Evolutionary conservation across 2,888 invertebrate species (phyloP), one percentile per base, ranked within the genome.

Genomic region (Lucinisca nassula): DNA sequence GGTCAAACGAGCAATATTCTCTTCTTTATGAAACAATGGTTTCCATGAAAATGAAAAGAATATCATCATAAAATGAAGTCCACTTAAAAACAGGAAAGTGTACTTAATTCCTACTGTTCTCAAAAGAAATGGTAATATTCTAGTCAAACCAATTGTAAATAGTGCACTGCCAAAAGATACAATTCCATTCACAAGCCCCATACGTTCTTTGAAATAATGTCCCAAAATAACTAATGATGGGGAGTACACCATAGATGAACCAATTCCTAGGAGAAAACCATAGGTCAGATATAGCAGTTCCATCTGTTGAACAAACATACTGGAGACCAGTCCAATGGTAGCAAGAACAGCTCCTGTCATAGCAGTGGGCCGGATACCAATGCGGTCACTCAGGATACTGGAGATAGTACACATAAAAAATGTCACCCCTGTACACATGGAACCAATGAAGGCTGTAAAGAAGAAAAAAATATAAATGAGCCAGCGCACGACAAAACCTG

Each of bases 201-300:
- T 97, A 94, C 98, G 97, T 58, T 94, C 94, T 84, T 98, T 98
- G 96, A 99, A 99, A 96, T 99, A 99, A 95, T 99, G 99, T 0
- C 99, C 98, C 27, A 99, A 97, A 90, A 99, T 98, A 61, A 98
- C 98, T 74, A 99, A 96, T 4, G 98, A 98, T 21, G 99, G 99
- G 0, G 98, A 98, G 96, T 99, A 99, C 0, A 98, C 98, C 73
- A 99, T 97, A 0, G 99, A 98, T 1, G 98, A 98, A 14, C 99
- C 99, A 40, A 98, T 95, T 0, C 99, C 99, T 92, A 98, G 98
- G 97, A 99, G 97, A 38, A 99, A 96, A 14, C 99, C 98, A 95
- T 98, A 99, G 0, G 98, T 98, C 86, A 99, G 97, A 96, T 98
- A 98, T 79, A 99, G 97, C 24, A 97, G 97, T 92, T 97, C 97